phyloP scores from a whole-genome alignment of 2,797 vertebrate genomes.

The Dendrocincla tyrannina region DNA sequence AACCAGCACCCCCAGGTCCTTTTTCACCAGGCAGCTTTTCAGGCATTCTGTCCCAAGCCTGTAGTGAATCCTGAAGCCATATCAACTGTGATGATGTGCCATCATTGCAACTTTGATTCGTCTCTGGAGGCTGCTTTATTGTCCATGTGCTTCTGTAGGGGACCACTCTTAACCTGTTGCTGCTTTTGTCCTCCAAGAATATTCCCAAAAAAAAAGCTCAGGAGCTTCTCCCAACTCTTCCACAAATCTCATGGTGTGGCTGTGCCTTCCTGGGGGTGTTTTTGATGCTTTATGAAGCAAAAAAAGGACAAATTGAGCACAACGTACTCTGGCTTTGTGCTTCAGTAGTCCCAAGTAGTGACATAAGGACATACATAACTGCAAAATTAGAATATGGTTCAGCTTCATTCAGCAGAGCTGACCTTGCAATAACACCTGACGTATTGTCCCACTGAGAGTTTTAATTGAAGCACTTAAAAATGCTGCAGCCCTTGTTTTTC shows the following conservation, averaged over 20 bases:
- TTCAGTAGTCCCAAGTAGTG: background rate
- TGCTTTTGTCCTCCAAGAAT: background rate
- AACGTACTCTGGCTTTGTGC: background rate
- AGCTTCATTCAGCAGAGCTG: background rate
- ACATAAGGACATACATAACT: background rate
- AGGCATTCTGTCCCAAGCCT: background rate
- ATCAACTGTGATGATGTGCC: background rate
- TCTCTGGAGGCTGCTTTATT: background rate
- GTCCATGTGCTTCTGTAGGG: background rate
- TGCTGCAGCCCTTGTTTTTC: background rate
- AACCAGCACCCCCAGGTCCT: background rate
- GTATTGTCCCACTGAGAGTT: background rate
- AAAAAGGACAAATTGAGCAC: background rate
- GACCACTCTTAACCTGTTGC: background rate
- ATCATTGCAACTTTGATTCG: background rate
- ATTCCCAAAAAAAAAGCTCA: background rate
- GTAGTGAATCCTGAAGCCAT: fast-evolving
- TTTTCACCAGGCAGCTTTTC: background rate
- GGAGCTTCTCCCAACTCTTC: background rate
- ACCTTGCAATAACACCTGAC: background rate
- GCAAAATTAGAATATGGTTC: background rate
- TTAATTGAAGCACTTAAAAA: background rate
- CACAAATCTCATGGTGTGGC: background rate
- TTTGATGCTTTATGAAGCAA: background rate
- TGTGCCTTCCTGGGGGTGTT: background rate